A percentile compares a stretch with the other conserved stretches of the same genome.
phyloP scores from a whole-genome alignment of 2,113 vertebrate genomes.

The Noturus placidus region DNA sequence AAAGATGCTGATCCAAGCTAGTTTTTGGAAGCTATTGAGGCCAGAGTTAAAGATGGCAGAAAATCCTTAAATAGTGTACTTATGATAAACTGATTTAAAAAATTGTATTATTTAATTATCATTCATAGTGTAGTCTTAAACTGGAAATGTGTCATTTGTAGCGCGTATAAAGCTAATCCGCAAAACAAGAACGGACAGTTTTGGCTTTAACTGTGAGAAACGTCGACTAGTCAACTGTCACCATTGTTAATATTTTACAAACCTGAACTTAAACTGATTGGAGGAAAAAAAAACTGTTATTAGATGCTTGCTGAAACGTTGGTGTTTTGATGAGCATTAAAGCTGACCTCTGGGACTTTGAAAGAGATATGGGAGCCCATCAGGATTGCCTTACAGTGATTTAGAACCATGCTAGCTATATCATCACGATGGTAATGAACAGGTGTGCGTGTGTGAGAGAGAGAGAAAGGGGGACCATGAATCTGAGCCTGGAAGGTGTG shows the following conservation, averaged over 20 bases:
- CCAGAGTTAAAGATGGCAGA: neutral
- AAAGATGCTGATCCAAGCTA: neutral
- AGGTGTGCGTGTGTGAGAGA: constrained; percentile 19
- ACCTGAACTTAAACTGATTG: neutral
- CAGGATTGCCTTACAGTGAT: constrained; percentile 5
- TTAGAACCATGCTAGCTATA: neutral
- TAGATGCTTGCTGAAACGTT: neutral
- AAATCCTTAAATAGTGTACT: neutral
- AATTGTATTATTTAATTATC: neutral
- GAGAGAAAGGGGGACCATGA: constrained; percentile 18
- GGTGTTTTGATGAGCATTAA: neutral
- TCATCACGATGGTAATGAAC: constrained; percentile 19
- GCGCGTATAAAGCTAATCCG: too few relatives aligned
- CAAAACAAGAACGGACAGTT: too few relatives aligned
- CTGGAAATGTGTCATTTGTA: neutral
- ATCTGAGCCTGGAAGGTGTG: constrained; percentile 60
- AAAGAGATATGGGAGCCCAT: constrained; percentile 17
- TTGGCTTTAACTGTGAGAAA: neutral
- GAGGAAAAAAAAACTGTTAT: neutral
- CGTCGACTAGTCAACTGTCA: neutral
- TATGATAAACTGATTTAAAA: neutral
- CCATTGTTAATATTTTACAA: neutral
- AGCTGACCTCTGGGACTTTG: neutral
- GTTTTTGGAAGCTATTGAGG: neutral
- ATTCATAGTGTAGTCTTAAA: neutral